phyloP scores from a whole-genome alignment of 2,113 vertebrate species.

The Syngnathus scovelli region DNA sequence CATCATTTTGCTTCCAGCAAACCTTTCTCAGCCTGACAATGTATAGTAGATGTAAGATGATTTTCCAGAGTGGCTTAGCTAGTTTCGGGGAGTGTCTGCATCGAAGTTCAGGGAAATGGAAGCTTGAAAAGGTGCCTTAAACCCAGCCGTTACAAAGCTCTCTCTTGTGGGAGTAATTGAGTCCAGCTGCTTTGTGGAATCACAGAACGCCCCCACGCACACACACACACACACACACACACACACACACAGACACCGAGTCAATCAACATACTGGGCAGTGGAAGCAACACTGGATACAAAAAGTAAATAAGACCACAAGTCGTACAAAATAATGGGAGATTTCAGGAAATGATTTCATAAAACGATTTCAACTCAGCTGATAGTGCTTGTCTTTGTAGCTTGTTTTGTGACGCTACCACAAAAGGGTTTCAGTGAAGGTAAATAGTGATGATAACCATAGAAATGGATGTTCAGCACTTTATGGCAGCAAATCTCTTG shows the following conservation, averaged over 20 bases:
- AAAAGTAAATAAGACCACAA: constrained; percentile 25
- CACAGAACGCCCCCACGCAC: constrained; percentile 8
- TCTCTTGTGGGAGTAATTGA: constrained; percentile 61
- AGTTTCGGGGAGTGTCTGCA: constrained; percentile 45
- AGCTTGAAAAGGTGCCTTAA: constrained; percentile 47
- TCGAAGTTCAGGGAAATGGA: constrained; percentile 35
- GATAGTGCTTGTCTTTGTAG: not conserved
- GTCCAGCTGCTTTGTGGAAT: constrained; percentile 56
- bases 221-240: not conserved
- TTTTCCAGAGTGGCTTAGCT: constrained; percentile 10
- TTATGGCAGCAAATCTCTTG: not conserved
- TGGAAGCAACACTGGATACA: constrained; percentile 7
- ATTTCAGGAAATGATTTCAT: not conserved
- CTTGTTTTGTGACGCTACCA: not conserved
- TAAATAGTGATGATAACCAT: not conserved
- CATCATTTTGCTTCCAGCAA: constrained; percentile 1
- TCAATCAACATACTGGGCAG: constrained; percentile 27
- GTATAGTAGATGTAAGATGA: not conserved
- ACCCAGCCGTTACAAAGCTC: constrained; percentile 46
- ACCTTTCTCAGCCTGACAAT: not conserved
- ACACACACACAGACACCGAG: not conserved
- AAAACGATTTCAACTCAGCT: not conserved
- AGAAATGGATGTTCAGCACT: not conserved
- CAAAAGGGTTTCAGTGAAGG: not conserved
- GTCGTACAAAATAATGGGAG: not conserved